A percentile compares a stretch with the other conserved stretches of the same genome.
These are phyloP conservation scores for Strix occidentalis DNA, from an alignment of 2,797 vertebrate genomes.

Conservation along the genomic window DNA sequence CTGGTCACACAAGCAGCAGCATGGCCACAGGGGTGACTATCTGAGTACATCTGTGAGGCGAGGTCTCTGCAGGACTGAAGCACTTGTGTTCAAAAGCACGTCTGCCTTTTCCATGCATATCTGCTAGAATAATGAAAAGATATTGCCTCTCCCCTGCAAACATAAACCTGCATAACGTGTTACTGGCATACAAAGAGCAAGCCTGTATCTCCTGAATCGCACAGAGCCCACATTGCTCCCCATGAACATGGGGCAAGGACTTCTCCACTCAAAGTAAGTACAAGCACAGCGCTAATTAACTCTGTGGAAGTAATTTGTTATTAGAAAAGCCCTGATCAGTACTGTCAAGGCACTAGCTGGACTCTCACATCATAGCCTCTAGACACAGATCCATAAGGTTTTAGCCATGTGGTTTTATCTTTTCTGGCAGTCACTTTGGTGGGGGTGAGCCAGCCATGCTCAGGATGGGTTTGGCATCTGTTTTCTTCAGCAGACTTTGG, in stretches of 20 bases:
- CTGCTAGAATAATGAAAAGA: background rate
- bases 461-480: background rate
- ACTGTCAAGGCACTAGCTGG: background rate
- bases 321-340: background rate
- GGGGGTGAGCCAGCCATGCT: fast-evolving
- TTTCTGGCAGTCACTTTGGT: background rate
- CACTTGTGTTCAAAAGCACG: fast-evolving
- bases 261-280: background rate
- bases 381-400: background rate
- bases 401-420: background rate
- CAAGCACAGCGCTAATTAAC: background rate
- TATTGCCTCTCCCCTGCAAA: background rate
- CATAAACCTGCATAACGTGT: fast-evolving
- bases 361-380: background rate
- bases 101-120: background rate
- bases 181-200: fast-evolving
- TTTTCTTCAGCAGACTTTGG: background rate
- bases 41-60: fast-evolving
- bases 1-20: background rate
- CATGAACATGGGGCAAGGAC: fast-evolving
- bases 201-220: fast-evolving
- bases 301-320: background rate
- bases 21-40: fast-evolving
- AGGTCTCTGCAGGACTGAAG: background rate
- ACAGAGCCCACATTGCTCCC: too few species aligned